These are phyloP conservation scores for Euura saliciscinereae DNA, from an alignment of 1,140 invertebrate species.

Conservation along the genomic window DNA sequence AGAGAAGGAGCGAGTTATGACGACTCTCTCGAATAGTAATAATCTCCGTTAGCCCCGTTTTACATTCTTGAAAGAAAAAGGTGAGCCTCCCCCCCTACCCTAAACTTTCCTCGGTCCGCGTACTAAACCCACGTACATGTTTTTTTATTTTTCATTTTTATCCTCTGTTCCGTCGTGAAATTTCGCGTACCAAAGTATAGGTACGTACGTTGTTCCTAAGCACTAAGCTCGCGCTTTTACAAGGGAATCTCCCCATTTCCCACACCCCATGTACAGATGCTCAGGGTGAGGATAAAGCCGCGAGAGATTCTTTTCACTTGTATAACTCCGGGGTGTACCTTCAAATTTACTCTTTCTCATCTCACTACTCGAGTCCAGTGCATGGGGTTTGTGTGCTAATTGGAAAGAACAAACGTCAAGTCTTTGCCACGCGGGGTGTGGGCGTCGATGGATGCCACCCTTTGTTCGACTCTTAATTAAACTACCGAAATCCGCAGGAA, in stretches of 20 bases:
- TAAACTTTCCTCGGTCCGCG: background rate
- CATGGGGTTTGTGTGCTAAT: background rate
- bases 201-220: no score
- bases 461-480: constrained; percentile 16
- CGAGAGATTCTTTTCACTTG: no score
- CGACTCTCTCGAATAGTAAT: background rate
- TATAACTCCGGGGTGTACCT: no score
- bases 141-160: background rate
- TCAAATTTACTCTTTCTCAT: no score
- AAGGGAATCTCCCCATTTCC: no score
- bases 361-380: no score
- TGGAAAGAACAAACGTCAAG: background rate
- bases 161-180: background rate
- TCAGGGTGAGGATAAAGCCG: no score
- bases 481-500: constrained; percentile 6
- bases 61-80: background rate
- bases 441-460: background rate
- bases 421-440: no score
- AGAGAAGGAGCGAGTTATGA: background rate
- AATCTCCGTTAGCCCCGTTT: background rate
- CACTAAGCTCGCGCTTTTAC: no score
- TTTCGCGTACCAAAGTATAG: no score
- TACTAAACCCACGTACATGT: background rate
- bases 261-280: no score
- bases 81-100: background rate